Base-by-base conservation (phyloP, 2,888 invertebrate species). In the Chalcosyrphus nemorum region DNA sequence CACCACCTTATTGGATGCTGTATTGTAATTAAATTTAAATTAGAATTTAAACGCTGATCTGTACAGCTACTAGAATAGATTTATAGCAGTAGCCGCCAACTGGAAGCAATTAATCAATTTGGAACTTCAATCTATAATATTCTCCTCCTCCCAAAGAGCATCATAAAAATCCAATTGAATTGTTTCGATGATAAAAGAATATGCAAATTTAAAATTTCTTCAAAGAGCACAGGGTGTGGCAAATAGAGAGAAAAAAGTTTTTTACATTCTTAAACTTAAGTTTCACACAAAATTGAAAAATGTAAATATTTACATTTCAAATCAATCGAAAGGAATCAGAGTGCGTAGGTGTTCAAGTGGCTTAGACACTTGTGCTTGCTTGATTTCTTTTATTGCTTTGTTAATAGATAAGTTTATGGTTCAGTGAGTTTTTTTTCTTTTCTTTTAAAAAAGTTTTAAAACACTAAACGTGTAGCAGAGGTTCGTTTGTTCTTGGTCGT, bases 301-400 rank as follows among this genome's bases (percentile, higher is more conserved):
- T 43, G 27, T 59, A 41, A 59, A 27, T 27, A 43, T 43, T 43
- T 24, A 15, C 17, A 17, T 24, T 15, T 15, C 15, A 9, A n/a
- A 43, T 43, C 15, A 29, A 43, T 27, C 27, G 27, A 43, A 24
- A 13, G 7, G 5, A 29, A 45, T 43, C 4, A 41, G 0, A 1
- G 3, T 45, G 21, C 19, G 61, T 61, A 19, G 61, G 61, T 29
- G 61, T 24, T 24, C 11, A 59, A 43, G 24, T 59, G 41, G 41
- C 27, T 41, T 21, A 41, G 38, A 11, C 24, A 21, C 27, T 13
- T 41, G 2, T 57, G 19, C 43, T 27, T 15, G 59, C 41, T 59
- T 32, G 35, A 35, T 35, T 35, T n/a, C n/a, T n/a, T 35, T 61
- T 45, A 61, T 27, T 19, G 29, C 6, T 45, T 17, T 19, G 5